Evolutionary conservation across 1,140 invertebrate genomes (phyloP).

Genomic region (Bombus soroeensis): DNA sequence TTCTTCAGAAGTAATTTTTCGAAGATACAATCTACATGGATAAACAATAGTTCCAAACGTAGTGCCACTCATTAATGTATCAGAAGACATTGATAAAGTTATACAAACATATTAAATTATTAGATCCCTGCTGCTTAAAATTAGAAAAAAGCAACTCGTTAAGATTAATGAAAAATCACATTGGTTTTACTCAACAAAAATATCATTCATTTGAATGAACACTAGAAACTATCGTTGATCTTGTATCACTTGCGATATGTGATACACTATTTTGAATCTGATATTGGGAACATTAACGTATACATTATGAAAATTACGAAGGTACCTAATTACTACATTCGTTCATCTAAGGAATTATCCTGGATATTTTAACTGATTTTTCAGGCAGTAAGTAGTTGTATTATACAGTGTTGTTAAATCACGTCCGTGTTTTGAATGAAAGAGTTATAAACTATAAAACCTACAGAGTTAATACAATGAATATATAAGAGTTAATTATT

Average conservation of each 20-base stretch:
- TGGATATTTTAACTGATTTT: slow-evolving; percentile 21
- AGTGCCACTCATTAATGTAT: slow-evolving; percentile 20
- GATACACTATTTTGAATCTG: slow-evolving; percentile 14
- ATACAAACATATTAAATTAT: neutral
- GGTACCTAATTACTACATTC: slow-evolving; percentile 36
- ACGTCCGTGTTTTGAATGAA: slow-evolving; percentile 27
- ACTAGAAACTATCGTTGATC: neutral
- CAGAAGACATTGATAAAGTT: neutral
- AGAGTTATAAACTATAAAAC: slow-evolving; percentile 1
- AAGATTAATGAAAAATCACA: neutral
- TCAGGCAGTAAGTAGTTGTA: slow-evolving; percentile 21
- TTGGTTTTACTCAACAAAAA: neutral
- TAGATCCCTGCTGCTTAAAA: neutral
- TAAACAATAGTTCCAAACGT: slow-evolving; percentile 43
- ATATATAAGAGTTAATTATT: slow-evolving; percentile 32
- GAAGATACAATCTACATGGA: slow-evolving; percentile 4
- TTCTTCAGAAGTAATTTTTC: slow-evolving; percentile 1
- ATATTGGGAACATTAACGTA: slow-evolving; percentile 31
- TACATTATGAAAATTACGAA: slow-evolving; percentile 26
- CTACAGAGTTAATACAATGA: neutral
- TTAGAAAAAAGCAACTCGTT: neutral
- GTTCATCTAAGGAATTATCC: neutral
- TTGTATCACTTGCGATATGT: neutral
- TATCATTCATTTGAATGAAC: neutral
- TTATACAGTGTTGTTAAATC: slow-evolving; percentile 28